A percentile compares a stretch with the other conserved stretches of the same genome.
phyloP scores from a whole-genome alignment of 2,113 vertebrate species.

The Zingel zingel region DNA sequence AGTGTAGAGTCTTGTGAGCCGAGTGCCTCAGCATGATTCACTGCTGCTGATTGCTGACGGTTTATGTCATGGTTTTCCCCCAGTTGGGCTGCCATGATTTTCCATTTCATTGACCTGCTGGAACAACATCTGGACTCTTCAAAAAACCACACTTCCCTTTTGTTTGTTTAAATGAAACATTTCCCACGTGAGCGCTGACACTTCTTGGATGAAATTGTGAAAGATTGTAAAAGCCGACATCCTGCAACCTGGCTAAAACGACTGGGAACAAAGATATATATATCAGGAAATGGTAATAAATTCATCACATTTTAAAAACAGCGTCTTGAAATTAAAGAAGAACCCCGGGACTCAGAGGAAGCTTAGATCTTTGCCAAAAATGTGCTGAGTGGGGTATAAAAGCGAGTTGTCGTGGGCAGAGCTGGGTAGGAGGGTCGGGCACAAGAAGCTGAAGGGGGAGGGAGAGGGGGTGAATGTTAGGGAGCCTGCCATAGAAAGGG shows the following conservation, averaged over 20 bases:
- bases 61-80: slow-evolving; percentile 81
- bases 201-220: neutral
- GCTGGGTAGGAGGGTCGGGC: slow-evolving; percentile 63
- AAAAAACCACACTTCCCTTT: slow-evolving; percentile 22
- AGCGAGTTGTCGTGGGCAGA: slow-evolving; percentile 71
- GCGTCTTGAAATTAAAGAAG: slow-evolving; percentile 11
- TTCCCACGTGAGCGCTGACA: slow-evolving; percentile 40
- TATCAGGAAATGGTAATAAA: neutral
- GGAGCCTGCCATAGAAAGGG: slow-evolving; percentile 69
- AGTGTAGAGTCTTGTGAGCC: slow-evolving; percentile 36
- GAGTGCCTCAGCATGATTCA: slow-evolving; percentile 72
- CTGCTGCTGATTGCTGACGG: slow-evolving; percentile 67
- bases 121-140: slow-evolving; percentile 70
- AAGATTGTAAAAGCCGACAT: slow-evolving; percentile 33
- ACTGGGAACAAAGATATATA: neutral
- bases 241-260: neutral
- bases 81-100: slow-evolving; percentile 59
- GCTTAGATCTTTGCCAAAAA: slow-evolving; percentile 66
- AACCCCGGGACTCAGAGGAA: slow-evolving; percentile 34
- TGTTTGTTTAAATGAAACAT: slow-evolving; percentile 52
- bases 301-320: slow-evolving; percentile 28
- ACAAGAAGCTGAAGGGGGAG: slow-evolving; percentile 55
- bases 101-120: slow-evolving; percentile 56
- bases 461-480: slow-evolving; percentile 36
- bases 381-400: slow-evolving; percentile 69